Base-by-base conservation (phyloP, 2,797 vertebrate genomes). In the Chrosomus eos region DNA sequence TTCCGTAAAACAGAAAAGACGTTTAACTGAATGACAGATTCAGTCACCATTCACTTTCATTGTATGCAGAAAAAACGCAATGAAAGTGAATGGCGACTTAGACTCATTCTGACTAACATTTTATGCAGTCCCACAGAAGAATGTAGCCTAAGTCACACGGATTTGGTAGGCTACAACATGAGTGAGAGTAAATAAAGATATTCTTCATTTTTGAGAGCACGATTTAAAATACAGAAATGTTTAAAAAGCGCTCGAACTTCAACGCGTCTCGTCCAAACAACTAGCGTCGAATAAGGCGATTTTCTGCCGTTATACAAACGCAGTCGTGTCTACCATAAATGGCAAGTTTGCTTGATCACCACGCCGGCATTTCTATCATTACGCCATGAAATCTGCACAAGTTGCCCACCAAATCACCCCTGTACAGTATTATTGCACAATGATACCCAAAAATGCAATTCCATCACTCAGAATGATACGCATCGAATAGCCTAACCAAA, bases 311-410 rank as follows among this genome's bases (percentile, higher is more conserved):
- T 38, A 21, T 68, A 5, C 23, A 26, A 53, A 38, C 23, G 31
- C 23, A n/a, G 18, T 53, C 19, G 36, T 53, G 38, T 77, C 45
- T 16, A 31, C 16, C 48, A 19, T 55, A 19, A 60, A 68, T 60
- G 36, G 36, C 26, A 84, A 84, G 82, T 84, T 84, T 77, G 82
- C 45, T 55, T 53, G 70, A 74, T 82, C 70, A 70, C 55, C 58
- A 77, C 73, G 36, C 72, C 62, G 72, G n/a, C 33, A 28, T 73
- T 62, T 84, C 48, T 45, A 28, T 67, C 58, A 55, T 36, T 76
- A 64, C 73, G 73, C 73, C 82, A 55, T 43, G 73, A 78, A 33
- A 58, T 68, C 48, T 43, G 26, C 64, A 70, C 73, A 78, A 77
- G 74, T 83, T 76, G 60, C 72, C 53, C 70, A 66, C 21, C 28